phyloP scores from a whole-genome alignment of 2,113 vertebrate species.

The Sminthopsis crassicaudata region DNA sequence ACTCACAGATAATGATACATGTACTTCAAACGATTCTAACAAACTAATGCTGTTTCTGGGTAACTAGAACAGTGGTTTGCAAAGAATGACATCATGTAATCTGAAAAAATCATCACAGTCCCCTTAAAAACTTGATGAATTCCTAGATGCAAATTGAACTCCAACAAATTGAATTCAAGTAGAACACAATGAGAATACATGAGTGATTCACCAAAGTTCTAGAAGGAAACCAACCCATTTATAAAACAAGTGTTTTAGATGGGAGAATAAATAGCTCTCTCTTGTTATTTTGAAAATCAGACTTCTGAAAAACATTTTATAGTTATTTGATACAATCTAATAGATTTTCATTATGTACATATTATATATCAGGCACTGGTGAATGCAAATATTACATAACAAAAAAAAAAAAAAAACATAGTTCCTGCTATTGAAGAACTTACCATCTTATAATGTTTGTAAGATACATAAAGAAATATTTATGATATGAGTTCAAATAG shows the following conservation, averaged over 20 bases:
- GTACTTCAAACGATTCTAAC: neutral
- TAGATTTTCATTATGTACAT: too few relatives aligned
- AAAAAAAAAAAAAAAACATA: too few relatives aligned
- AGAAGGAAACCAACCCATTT: neutral
- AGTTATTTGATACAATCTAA: too few relatives aligned
- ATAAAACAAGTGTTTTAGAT: neutral
- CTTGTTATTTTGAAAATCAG: neutral
- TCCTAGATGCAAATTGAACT: neutral
- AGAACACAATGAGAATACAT: neutral
- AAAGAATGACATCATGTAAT: neutral
- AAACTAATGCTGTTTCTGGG: neutral
- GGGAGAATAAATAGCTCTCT: neutral
- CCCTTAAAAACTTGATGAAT: neutral
- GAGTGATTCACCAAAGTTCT: neutral
- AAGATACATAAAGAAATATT: too few relatives aligned
- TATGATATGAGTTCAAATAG: too few relatives aligned
- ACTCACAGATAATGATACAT: neutral
- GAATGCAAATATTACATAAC: too few relatives aligned
- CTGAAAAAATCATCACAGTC: neutral
- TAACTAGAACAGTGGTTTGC: neutral
- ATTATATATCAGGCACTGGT: too few relatives aligned
- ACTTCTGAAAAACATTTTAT: neutral
- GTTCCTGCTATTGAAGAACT: too few relatives aligned
- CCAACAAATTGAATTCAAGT: slow-evolving; percentile 14
- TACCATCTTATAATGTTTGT: too few relatives aligned